Conservation (phyloP, 2,797 vertebrate genomes). For the Rhynchonycteris naso region DNA sequence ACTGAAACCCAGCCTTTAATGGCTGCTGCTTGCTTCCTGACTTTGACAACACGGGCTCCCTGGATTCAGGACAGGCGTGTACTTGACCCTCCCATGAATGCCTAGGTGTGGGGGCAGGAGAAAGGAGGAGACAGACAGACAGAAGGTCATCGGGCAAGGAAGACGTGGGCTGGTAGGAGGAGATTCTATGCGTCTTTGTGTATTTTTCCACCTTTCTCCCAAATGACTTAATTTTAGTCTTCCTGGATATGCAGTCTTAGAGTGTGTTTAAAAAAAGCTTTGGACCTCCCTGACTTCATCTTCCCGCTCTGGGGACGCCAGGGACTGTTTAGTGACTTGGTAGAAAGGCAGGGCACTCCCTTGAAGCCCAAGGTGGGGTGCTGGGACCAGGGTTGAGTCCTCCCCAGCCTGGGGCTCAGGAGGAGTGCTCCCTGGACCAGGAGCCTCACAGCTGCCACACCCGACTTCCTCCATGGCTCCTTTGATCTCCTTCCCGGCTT, state of each 20-base stretch:
- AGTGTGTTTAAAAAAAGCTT: slow-evolving; percentile 47
- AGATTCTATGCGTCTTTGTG: neutral
- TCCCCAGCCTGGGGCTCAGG: slow-evolving; percentile 38
- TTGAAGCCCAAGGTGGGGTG: neutral
- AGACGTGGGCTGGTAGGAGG: neutral
- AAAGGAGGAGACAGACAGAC: neutral
- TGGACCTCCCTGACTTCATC: slow-evolving; percentile 55
- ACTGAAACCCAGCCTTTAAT: neutral
- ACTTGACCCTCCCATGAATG: neutral
- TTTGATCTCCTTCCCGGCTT: slow-evolving; percentile 80
- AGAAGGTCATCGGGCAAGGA: neutral
- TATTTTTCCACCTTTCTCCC: slow-evolving; percentile 69
- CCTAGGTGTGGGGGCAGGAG: neutral
- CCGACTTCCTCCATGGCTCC: slow-evolving; percentile 52
- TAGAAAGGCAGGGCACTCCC: slow-evolving; percentile 25
- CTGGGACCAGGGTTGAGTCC: neutral
- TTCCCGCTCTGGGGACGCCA: neutral
- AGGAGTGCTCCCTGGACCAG: neutral
- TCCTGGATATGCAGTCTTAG: slow-evolving; percentile 47
- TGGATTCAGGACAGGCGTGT: neutral
- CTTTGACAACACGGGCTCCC: neutral
- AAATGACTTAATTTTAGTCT: slow-evolving; percentile 70
- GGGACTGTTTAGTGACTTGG: neutral
- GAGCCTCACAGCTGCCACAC: neutral
- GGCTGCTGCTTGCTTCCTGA: neutral